Percentiles rank a stretch among this genome's conserved stretches.
These are phyloP conservation scores for Ferdinandea cuprea DNA, from an alignment of 2,888 invertebrate species.

Conservation along the genomic window DNA sequence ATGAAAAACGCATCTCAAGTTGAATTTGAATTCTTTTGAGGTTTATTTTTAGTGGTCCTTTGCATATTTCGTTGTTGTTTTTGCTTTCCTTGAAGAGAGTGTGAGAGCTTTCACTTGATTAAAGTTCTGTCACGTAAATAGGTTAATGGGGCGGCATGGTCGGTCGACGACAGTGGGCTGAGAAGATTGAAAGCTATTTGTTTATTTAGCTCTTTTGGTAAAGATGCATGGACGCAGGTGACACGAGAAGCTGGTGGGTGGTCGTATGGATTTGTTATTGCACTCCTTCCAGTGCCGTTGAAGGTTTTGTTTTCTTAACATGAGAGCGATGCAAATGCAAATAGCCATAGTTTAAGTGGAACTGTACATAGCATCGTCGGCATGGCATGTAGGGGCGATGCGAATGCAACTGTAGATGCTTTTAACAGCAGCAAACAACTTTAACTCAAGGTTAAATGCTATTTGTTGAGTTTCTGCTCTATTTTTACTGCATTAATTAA, in stretches of 20 bases:
- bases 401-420: constrained; percentile 11
- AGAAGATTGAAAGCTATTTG: constrained; percentile 59
- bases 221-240: constrained; percentile 51
- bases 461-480: constrained; percentile 61
- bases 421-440: constrained; percentile 36
- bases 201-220: constrained; percentile 61
- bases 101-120: constrained; percentile 66
- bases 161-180: constrained; percentile 45
- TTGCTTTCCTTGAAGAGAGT: constrained; percentile 29
- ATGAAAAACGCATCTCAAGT: constrained; percentile 18
- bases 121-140: constrained; percentile 68
- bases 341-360: constrained; percentile 67
- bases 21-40: constrained; percentile 56
- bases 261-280: constrained; percentile 1
- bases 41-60: constrained; percentile 10
- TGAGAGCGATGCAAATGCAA: constrained; percentile 52
- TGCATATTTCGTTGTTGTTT: constrained; percentile 10
- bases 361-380: constrained; percentile 48
- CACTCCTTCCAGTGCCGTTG: constrained; percentile 30
- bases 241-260: constrained; percentile 16
- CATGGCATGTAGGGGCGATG: constrained; percentile 14
- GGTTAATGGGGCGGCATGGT: constrained; percentile 67
- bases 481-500: constrained; percentile 61
- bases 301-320: constrained; percentile 56
- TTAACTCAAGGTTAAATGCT: constrained; percentile 58